These are phyloP conservation scores for Hydraecia micacea DNA, from an alignment of 2,888 invertebrate genomes.

Conservation along the genomic window DNA sequence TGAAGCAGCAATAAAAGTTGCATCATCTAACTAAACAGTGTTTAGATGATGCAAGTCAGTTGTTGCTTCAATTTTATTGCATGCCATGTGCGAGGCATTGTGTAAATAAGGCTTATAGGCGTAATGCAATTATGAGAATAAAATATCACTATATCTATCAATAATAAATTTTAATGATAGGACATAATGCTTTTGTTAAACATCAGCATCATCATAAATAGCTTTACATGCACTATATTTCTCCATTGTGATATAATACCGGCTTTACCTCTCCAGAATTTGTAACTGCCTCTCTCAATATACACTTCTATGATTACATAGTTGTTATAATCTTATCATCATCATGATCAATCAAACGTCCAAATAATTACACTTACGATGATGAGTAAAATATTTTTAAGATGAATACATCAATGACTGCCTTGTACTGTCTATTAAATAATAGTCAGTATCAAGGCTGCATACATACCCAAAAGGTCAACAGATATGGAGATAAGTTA, in stretches of 20 bases:
- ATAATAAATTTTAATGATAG: neutral
- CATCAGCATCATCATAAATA: neutral
- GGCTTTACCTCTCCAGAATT: neutral
- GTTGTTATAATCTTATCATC: neutral
- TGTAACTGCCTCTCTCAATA: neutral
- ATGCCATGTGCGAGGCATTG: neutral
- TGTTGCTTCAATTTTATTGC: neutral
- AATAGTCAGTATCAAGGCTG: slow-evolving; percentile 7
- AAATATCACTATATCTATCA: neutral
- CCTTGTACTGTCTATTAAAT: slow-evolving; percentile 35
- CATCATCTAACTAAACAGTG: neutral
- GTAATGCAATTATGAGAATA: neutral
- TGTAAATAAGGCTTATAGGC: neutral
- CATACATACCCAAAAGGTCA: slow-evolving; percentile 57
- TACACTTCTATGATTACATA: neutral
- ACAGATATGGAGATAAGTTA: slow-evolving; percentile 50
- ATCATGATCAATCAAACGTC: neutral
- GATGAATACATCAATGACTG: slow-evolving; percentile 33
- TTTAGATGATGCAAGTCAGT: neutral
- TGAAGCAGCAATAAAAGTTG: neutral
- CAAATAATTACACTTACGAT: slow-evolving; percentile 6
- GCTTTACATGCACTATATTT: neutral
- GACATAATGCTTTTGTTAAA: neutral
- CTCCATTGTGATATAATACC: neutral
- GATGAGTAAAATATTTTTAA: slow-evolving; percentile 11